Evolutionary conservation across 2,113 vertebrate genomes (phyloP).

Genomic region (Leucosticte australis): DNA sequence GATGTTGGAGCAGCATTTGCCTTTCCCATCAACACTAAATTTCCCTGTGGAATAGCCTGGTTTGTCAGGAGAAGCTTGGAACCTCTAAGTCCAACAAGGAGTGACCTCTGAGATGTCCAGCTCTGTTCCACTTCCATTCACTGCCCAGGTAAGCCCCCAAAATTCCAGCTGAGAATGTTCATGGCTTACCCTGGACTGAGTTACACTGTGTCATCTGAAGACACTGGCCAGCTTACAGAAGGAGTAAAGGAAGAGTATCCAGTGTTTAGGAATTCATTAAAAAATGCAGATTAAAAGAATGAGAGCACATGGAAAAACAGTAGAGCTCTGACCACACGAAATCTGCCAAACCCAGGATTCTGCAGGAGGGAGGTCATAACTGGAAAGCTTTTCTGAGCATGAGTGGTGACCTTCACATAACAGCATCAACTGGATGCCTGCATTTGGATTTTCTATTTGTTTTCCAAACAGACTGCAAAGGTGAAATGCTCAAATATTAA

Average conservation of each 20-base stretch:
- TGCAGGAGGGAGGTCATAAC: not conserved
- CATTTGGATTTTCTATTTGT: not conserved
- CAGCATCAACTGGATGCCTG: accelerated
- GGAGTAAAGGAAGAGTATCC: not conserved
- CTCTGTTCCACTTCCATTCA: not conserved
- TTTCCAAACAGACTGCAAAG: not conserved
- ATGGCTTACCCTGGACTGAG: not conserved
- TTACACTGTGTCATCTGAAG: not conserved
- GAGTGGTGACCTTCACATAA: not conserved
- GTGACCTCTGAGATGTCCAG: not conserved
- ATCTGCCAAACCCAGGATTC: not conserved
- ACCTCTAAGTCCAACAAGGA: not conserved
- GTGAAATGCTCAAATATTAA: not conserved
- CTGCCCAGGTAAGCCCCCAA: not conserved
- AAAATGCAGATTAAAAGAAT: not conserved
- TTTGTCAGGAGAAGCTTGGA: not conserved
- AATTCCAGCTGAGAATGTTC: not conserved
- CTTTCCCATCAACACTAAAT: not conserved
- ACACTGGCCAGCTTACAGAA: not conserved
- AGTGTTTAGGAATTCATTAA: not conserved
- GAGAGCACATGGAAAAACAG: not conserved
- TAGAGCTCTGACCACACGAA: accelerated
- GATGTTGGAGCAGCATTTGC: not conserved
- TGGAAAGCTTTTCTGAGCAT: not conserved
- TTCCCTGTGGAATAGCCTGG: not conserved